These are phyloP conservation scores for Eupeodes latifasciatus DNA, from an alignment of 2,888 invertebrate genomes.

Conservation along the genomic window DNA sequence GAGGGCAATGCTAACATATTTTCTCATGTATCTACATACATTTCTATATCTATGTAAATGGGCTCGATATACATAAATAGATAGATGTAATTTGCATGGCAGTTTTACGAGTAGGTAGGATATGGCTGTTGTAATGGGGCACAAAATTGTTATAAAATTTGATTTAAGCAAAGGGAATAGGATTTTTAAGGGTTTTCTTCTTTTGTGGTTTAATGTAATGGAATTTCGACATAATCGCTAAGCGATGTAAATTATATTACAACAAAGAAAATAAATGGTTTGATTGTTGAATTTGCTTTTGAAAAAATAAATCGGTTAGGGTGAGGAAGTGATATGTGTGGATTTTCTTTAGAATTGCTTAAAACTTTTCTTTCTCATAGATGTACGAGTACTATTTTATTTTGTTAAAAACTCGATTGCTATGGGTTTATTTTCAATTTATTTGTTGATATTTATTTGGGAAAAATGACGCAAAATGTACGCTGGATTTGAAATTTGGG, in stretches of 20 bases:
- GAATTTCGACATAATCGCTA: background rate
- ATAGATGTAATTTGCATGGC: conserved; percentile 30
- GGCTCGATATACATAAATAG: background rate
- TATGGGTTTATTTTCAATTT: too few species aligned
- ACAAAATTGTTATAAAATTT: conserved; percentile 23
- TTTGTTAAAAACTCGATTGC: too few species aligned
- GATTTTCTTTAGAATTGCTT: background rate
- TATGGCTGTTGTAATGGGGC: background rate
- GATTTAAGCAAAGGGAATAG: background rate
- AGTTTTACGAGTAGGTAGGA: conserved; percentile 1
- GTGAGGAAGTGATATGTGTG: too few species aligned
- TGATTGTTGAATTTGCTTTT: background rate
- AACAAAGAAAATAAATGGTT: background rate
- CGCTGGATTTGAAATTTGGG: too few species aligned
- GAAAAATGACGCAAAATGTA: too few species aligned
- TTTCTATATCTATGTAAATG: background rate
- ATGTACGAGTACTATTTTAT: too few species aligned
- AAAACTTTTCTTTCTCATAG: too few species aligned
- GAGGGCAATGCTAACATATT: conserved; percentile 59
- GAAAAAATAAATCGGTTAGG: background rate
- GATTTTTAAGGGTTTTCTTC: background rate
- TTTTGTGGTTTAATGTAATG: conserved; percentile 7
- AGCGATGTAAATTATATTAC: background rate
- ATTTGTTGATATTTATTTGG: too few species aligned
- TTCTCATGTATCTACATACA: background rate